Percentiles rank a stretch among this genome's conserved stretches.
Conservation (phyloP, 2,113 vertebrate genomes). For the Balaeniceps rex region DNA sequence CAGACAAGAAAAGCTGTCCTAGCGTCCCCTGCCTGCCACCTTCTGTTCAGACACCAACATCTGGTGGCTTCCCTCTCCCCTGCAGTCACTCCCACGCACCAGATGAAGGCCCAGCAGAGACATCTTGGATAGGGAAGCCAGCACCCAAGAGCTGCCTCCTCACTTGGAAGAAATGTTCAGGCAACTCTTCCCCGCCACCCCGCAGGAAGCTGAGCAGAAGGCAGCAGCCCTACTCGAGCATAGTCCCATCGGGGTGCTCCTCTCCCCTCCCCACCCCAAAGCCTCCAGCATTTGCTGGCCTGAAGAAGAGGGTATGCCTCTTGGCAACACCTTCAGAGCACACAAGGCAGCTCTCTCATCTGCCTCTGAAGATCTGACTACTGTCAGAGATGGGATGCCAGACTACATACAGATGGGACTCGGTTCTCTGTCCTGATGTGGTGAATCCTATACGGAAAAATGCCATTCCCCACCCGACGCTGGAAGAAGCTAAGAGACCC, state of each 20-base stretch:
- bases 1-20: not conserved
- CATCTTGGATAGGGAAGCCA: not conserved
- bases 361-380: not conserved
- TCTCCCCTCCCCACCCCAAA: not conserved
- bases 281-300: not conserved
- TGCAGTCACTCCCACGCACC: not conserved
- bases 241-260: not conserved
- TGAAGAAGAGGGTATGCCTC: not conserved
- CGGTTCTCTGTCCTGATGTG: not conserved
- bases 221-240: not conserved
- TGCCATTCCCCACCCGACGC: not conserved
- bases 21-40: not conserved
- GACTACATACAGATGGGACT: not conserved
- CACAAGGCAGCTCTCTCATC: not conserved
- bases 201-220: not conserved
- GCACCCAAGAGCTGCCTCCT: not conserved
- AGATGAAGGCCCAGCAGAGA: not conserved
- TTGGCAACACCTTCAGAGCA: not conserved
- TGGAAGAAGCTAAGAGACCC: not conserved
- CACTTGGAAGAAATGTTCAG: rapidly evolving
- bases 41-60: not conserved
- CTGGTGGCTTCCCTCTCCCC: not conserved
- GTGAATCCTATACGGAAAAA: not conserved
- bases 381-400: not conserved
- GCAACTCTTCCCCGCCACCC: not conserved